Percentiles rank a stretch among this genome's conserved stretches.
phyloP scores from a whole-genome alignment of 2,797 vertebrate genomes.

The Argentina silus region DNA sequence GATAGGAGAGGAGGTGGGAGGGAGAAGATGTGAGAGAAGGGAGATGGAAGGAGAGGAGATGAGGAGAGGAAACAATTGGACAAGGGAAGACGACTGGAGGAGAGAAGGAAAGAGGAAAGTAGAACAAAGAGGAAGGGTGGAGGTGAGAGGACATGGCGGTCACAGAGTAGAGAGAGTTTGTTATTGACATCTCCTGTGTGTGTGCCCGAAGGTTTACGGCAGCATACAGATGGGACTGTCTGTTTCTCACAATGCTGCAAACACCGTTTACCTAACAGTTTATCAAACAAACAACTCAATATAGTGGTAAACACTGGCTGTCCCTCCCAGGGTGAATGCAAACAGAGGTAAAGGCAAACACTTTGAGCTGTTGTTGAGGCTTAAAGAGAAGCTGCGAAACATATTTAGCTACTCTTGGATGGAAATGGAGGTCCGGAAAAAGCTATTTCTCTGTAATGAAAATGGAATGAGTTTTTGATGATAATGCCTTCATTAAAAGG shows the following conservation, averaged over 20 bases:
- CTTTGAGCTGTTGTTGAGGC: background rate
- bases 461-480: too few relatives aligned
- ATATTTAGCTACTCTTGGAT: too few relatives aligned
- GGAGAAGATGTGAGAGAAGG: slow-evolving; percentile 1
- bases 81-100: background rate
- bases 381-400: too few relatives aligned
- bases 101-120: background rate
- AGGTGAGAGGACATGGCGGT: slow-evolving; percentile 26
- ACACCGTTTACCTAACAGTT: slow-evolving; percentile 53
- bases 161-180: slow-evolving; percentile 31
- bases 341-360: slow-evolving; percentile 29
- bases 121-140: slow-evolving; percentile 14
- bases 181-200: slow-evolving; percentile 53
- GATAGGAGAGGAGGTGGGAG: slow-evolving; percentile 2
- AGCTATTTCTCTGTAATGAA: too few relatives aligned
- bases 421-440: too few relatives aligned
- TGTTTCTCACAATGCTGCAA: slow-evolving; percentile 21
- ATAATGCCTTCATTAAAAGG: too few relatives aligned
- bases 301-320: slow-evolving; percentile 45
- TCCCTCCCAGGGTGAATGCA: slow-evolving; percentile 19
- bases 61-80: background rate
- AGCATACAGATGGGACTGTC: slow-evolving; percentile 51
- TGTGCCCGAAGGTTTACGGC: slow-evolving; percentile 27
- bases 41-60: background rate
- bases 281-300: slow-evolving; percentile 65